Evolutionary conservation across 1,140 invertebrate species (phyloP), one percentile per base, ranked within the genome.

Genomic region (Conus betulinus): DNA sequence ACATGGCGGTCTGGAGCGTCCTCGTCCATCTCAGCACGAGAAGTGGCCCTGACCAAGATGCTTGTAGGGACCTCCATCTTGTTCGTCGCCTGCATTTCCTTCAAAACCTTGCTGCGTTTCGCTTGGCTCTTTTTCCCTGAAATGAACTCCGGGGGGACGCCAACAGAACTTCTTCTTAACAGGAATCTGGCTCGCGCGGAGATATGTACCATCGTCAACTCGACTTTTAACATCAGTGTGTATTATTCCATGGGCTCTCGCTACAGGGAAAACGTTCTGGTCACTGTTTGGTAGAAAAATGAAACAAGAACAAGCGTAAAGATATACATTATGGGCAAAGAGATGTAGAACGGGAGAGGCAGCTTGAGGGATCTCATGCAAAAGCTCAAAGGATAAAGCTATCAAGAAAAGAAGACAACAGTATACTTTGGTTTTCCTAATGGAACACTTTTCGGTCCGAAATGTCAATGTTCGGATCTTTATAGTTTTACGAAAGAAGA

Each of bases 41-140:
- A 84, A 27, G 23, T 57, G 25, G 53, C 83, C 4, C 15, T 84
- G 52, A 84, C 83, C 11, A 55, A 84, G 57, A 84, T 84, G 83
- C 55, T 84, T 13, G 55, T 84, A 7, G 55, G 83, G 17, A 84
- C 15, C n/a, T 84, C 83, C 10, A n/a, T 84, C 7, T 25, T 84
- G 23, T 84, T 84, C 83, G 52, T 25, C 23, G 4, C 57, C 10
- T 57, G 6, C 23, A 39, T 39, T 39, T 39, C 39, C 39, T 39
- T 39, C 39, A 39, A 39, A 39, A 39, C 39, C 39, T 39, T 39
- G 39, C 23, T 39, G 39, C 23, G 52, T 11, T 84, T 53, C 83
- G 17, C 0, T 1, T 84, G n/a, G 8, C 25, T 55, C 25, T 25
- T 84, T 10, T 4, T 84, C 20, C 57, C 83, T 10, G 83, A 84